Evolutionary conservation across 2,113 vertebrate species (phyloP), one percentile per base, ranked within the genome.

Genomic region (Salvator merianae): DNA sequence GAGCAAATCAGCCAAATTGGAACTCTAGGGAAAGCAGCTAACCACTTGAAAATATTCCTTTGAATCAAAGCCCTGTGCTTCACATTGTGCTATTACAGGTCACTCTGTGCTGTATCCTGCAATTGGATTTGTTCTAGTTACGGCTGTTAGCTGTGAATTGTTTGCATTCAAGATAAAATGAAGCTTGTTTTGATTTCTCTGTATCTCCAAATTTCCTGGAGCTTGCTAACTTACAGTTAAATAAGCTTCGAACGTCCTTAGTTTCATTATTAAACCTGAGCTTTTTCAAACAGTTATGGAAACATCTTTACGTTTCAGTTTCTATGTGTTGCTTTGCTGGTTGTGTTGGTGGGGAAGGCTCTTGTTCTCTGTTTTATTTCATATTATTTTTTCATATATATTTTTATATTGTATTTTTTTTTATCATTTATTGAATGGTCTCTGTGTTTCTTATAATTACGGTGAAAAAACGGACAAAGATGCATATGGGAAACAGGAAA

Each of bases 401-500:
- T 55, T 16, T 55, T 18, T 18, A 55, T 55, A 18, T 18, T 55
- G 53, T 18, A 16, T 55, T 55, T 18, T 12, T 50, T 55, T 55
- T 55, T 55, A 13, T 55, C 14, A 18, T 55, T 55, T 55, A 13
- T 18, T 18, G 30, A 0, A 1, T 4, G 59, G 1, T 0, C 82
- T 83, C 30, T 65, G 4, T 18, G 28, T 22, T 30, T 65, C 75
- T 18, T 71, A 63, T 32, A 47, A 32, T 18, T 55, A 55, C 53
- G 6, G 53, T 55, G 16, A 12, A 55, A 55, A 55, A 55, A 12
- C 53, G 14, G 16, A 55, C 53, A 55, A 55, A 55, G 53, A n/a
- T 47, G 53, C 0, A 0, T 55, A n/a, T 2, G 28, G 20, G 65
- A 28, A 85, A 34, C 12, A 79, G 30, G 32, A 16, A 0, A 1